Conservation (phyloP, 2,113 vertebrate species). For the Caranx ignobilis region DNA sequence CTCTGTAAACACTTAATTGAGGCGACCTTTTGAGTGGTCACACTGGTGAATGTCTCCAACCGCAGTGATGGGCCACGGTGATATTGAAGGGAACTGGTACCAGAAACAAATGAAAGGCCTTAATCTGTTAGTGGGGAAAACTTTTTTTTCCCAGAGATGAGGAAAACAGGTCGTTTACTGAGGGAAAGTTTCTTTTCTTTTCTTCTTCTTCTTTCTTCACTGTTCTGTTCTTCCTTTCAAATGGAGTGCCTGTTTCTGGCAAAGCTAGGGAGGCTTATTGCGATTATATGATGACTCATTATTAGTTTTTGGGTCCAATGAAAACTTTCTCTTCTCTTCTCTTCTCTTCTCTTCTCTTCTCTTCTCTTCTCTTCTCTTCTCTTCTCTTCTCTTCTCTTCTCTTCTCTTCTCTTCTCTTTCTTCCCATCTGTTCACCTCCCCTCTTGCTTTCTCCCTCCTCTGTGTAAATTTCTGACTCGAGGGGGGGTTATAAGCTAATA, state of each 20-base stretch:
- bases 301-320: slow-evolving; percentile 53
- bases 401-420: not conserved
- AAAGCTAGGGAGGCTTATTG: slow-evolving; percentile 40
- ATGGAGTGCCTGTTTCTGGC: slow-evolving; percentile 43
- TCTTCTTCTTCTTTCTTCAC: slow-evolving; percentile 1
- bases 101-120: slow-evolving; percentile 61
- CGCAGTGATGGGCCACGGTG: slow-evolving; percentile 61
- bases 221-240: slow-evolving; percentile 35
- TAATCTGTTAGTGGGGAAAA: slow-evolving; percentile 59
- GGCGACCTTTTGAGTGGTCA: slow-evolving; percentile 59
- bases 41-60: slow-evolving; percentile 57
- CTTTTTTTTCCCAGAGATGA: slow-evolving; percentile 53
- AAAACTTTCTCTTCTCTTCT: slow-evolving; percentile 26
- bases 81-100: slow-evolving; percentile 61
- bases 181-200: slow-evolving; percentile 45
- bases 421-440: slow-evolving; percentile 25
- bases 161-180: slow-evolving; percentile 41
- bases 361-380: not conserved
- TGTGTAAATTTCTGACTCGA: slow-evolving; percentile 62
- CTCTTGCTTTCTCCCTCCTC: not conserved
- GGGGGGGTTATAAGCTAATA: slow-evolving; percentile 66
- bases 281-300: slow-evolving; percentile 67
- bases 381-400: slow-evolving; percentile 1
- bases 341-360: slow-evolving; percentile 6
- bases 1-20: slow-evolving; percentile 67